Evolutionary conservation across 2,113 vertebrate species (phyloP).

Genomic region (Chaetops frenatus): DNA sequence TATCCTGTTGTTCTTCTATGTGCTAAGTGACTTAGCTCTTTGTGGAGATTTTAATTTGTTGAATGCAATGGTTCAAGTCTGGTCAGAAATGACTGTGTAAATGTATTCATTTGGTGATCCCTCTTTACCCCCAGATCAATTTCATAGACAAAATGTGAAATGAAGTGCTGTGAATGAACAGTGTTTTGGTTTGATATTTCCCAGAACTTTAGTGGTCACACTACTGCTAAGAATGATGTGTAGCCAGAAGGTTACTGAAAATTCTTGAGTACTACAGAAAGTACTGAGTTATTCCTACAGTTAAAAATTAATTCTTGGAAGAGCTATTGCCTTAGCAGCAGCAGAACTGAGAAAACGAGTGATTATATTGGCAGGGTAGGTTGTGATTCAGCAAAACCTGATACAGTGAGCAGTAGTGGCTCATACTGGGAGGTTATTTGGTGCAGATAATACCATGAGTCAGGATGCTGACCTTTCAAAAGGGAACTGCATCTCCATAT

Average conservation of each 20-base stretch:
- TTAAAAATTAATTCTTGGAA: not conserved
- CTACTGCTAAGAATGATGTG: not conserved
- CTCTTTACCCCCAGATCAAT: not conserved
- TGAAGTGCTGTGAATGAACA: not conserved
- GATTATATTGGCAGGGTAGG: not conserved
- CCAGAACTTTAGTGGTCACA: not conserved
- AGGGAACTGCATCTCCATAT: not conserved
- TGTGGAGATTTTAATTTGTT: fast-evolving
- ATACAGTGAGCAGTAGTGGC: not conserved
- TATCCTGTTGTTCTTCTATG: not conserved
- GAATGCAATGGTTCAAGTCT: not conserved
- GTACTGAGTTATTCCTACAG: not conserved
- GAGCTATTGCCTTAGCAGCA: not conserved
- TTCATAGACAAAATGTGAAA: not conserved
- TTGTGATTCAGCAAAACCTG: not conserved
- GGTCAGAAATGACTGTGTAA: not conserved
- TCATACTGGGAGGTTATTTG: not conserved
- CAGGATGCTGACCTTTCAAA: not conserved
- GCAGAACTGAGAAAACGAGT: not conserved
- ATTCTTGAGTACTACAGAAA: not conserved
- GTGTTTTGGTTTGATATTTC: not conserved
- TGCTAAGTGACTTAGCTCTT: not conserved
- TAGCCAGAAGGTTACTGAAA: not conserved
- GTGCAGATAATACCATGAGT: not conserved
- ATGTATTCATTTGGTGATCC: not conserved